A percentile compares a stretch with the other conserved stretches of the same genome.
Evolutionary conservation across 2,113 vertebrate genomes (phyloP).

Genomic region (Vanacampus margaritifer): DNA sequence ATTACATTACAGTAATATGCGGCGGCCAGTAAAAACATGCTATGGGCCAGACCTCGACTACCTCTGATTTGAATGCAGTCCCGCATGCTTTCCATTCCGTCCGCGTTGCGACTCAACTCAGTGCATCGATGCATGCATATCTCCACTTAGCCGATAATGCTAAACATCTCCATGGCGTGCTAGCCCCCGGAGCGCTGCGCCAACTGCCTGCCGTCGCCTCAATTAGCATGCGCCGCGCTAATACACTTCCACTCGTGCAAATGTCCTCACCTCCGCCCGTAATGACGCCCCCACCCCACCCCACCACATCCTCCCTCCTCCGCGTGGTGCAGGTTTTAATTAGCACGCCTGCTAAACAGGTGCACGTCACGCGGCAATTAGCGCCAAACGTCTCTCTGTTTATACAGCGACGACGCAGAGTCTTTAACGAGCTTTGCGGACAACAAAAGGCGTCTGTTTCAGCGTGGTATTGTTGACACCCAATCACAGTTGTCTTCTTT

Average conservation of each 20-base stretch:
- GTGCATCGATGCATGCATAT: constrained; percentile 62
- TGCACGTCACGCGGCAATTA: constrained; percentile 7
- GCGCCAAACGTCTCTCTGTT: not conserved
- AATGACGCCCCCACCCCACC: constrained; percentile 24
- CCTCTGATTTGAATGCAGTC: not conserved
- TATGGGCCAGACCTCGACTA: not conserved
- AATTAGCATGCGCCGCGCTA: constrained; percentile 64
- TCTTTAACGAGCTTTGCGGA: not conserved
- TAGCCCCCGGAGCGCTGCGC: constrained; percentile 38
- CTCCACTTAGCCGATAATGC: constrained; percentile 74
- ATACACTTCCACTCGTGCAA: constrained; percentile 58
- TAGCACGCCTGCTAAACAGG: constrained; percentile 31
- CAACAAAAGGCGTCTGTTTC: not conserved
- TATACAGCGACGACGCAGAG: not conserved
- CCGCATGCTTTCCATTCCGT: constrained; percentile 26
- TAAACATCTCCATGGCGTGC: constrained; percentile 58
- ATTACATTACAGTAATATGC: too few species aligned
- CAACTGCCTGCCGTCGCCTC: constrained; percentile 15
- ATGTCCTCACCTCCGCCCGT: constrained; percentile 40
- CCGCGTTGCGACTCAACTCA: constrained; percentile 15
- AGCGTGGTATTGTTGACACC: not conserved
- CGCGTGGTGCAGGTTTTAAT: constrained; percentile 53
- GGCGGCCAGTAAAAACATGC: not conserved
- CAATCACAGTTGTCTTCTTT: not conserved
- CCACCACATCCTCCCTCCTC: not conserved